Conservation (phyloP, 2,888 invertebrate genomes). For the Mythimna lalbum region DNA sequence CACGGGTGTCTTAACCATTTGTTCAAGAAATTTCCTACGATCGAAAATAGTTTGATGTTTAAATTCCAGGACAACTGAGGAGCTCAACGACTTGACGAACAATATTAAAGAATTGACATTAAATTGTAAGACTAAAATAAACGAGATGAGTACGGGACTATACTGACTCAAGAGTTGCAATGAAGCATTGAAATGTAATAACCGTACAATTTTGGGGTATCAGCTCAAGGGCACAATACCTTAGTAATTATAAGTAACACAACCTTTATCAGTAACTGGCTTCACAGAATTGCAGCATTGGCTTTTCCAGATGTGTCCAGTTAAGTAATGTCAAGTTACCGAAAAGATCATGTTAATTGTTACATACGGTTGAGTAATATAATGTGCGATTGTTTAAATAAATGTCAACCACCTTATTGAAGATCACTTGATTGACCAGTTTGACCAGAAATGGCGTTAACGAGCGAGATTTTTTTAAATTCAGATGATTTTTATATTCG, state of each 20-base stretch:
- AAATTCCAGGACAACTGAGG: too few species aligned
- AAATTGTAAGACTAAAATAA: not conserved
- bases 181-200: not conserved
- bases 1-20: too few species aligned
- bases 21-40: too few species aligned
- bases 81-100: not conserved
- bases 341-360: constrained; percentile 22
- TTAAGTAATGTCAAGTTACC: not conserved
- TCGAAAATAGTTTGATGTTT: too few species aligned
- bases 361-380: not conserved
- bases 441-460: not conserved
- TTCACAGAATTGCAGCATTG: constrained; percentile 8
- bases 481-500: too few species aligned
- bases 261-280: constrained; percentile 7
- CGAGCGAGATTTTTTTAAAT: not conserved
- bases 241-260: not conserved
- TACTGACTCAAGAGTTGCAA: not conserved
- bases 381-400: constrained; percentile 1
- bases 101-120: too few species aligned
- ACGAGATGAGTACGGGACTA: too few species aligned
- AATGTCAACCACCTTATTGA: constrained; percentile 9
- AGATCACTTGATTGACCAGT: constrained; percentile 22
- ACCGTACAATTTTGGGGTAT: not conserved
- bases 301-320: constrained; percentile 4
- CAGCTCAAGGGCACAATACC: constrained; percentile 2